These are phyloP conservation scores for Prenolepis imparis DNA, from an alignment of 2,888 invertebrate species.

Conservation along the genomic window DNA sequence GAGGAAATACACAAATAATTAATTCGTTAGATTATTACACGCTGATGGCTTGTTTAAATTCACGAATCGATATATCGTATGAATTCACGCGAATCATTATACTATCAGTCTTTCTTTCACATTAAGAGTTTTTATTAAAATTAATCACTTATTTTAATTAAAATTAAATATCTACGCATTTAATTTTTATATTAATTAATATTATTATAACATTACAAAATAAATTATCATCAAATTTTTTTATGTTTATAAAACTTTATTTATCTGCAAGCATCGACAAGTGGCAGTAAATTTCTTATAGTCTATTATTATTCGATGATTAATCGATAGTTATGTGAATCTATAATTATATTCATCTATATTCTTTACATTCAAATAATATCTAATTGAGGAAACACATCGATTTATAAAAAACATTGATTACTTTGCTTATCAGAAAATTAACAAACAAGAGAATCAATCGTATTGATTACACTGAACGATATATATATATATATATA, in stretches of 20 bases:
- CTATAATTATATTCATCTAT: not conserved
- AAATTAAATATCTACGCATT: conserved; percentile 11
- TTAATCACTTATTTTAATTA: conserved; percentile 24
- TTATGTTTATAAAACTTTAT: not conserved
- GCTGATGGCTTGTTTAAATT: not conserved
- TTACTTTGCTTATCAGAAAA: not conserved
- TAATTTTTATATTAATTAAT: not conserved
- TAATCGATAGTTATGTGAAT: conserved; percentile 20
- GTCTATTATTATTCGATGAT: conserved; percentile 5
- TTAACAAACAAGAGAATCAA: conserved; percentile 9
- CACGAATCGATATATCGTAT: not conserved
- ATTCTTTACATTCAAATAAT: conserved; percentile 25
- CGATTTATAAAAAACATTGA: conserved; percentile 18
- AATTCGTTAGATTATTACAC: not conserved
- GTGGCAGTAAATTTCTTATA: not conserved
- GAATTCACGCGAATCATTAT: conserved; percentile 4
- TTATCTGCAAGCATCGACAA: not conserved
- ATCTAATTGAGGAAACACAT: not conserved
- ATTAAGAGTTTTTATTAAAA: conserved; percentile 2
- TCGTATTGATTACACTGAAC: not conserved
- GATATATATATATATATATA: no score
- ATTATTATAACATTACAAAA: not conserved
- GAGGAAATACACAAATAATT: not conserved
- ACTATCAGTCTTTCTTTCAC: not conserved
- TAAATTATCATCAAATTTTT: not conserved